These are phyloP conservation scores for Ictidomys tridecemlineatus DNA, from an alignment of 2,113 vertebrate species.

Conservation along the genomic window DNA sequence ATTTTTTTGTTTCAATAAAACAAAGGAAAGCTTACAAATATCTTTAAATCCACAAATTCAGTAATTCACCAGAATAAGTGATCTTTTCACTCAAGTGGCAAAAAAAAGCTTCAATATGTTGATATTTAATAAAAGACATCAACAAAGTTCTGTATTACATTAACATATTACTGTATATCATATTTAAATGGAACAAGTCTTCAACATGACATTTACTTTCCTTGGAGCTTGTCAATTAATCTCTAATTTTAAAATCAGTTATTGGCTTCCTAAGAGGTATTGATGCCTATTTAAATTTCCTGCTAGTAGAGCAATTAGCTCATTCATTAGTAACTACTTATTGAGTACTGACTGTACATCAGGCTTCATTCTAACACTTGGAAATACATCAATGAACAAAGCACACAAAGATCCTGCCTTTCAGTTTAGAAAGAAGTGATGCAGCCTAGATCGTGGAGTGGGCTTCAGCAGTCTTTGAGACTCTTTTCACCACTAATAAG, in stretches of 20 bases:
- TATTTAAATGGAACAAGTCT: slow-evolving; percentile 13
- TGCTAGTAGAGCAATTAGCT: not conserved
- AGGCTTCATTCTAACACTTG: not conserved
- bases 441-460: no score
- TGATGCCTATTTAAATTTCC: not conserved
- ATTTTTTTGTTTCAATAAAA: slow-evolving; percentile 50
- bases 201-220: slow-evolving; percentile 22
- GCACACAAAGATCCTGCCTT: not conserved
- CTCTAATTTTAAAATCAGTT: slow-evolving; percentile 56
- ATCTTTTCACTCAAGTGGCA: slow-evolving; percentile 32
- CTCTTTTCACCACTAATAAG: not conserved
- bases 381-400: not conserved
- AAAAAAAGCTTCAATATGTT: slow-evolving; percentile 25
- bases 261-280: not conserved
- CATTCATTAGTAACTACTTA: not conserved
- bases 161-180: slow-evolving; percentile 23
- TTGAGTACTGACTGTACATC: not conserved
- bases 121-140: slow-evolving; percentile 55
- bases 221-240: slow-evolving; percentile 22
- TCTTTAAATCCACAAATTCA: slow-evolving; percentile 29
- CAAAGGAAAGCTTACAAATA: slow-evolving; percentile 1
- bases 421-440: not conserved
- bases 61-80: not conserved
- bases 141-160: not conserved
- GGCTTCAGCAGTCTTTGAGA: no score